Evolutionary conservation across 2,888 invertebrate species (phyloP).

Genomic region (Caenorhabditis sp.): DNA sequence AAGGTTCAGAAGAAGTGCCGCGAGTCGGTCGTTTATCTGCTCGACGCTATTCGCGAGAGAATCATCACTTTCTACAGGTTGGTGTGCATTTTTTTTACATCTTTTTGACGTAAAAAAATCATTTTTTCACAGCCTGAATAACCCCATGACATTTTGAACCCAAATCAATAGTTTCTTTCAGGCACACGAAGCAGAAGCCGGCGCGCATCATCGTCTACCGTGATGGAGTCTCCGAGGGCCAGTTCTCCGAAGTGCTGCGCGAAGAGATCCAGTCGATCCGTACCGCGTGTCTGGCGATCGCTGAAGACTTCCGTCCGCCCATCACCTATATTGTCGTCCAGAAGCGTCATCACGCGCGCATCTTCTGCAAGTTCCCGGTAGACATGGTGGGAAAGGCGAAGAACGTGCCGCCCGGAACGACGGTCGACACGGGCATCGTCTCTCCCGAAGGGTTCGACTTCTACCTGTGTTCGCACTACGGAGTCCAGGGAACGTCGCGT

Average conservation of each 20-base stretch:
- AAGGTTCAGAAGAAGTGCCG: slow-evolving; percentile 84
- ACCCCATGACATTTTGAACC: no score
- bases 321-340: slow-evolving; percentile 77
- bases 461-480: slow-evolving; percentile 75
- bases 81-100: no score
- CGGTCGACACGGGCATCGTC: slow-evolving; percentile 74
- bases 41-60: slow-evolving; percentile 74
- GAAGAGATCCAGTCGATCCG: slow-evolving; percentile 77
- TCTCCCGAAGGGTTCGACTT: slow-evolving; percentile 76
- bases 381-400: slow-evolving; percentile 73
- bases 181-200: slow-evolving; percentile 72
- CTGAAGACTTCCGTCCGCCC: slow-evolving; percentile 74
- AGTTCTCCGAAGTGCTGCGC: slow-evolving; percentile 76
- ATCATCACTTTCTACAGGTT: slow-evolving; percentile 72
- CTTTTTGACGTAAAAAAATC: no score
- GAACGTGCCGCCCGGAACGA: slow-evolving; percentile 76
- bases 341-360: slow-evolving; percentile 74
- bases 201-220: slow-evolving; percentile 78
- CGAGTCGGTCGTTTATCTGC: slow-evolving; percentile 75
- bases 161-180: no score
- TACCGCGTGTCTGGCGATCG: slow-evolving; percentile 73
- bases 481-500: slow-evolving; percentile 76
- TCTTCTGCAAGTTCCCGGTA: slow-evolving; percentile 69
- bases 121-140: no score
- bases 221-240: slow-evolving; percentile 78